Evolutionary conservation across 2,888 invertebrate genomes (phyloP).

Genomic region (Chelonus formosanus): DNA sequence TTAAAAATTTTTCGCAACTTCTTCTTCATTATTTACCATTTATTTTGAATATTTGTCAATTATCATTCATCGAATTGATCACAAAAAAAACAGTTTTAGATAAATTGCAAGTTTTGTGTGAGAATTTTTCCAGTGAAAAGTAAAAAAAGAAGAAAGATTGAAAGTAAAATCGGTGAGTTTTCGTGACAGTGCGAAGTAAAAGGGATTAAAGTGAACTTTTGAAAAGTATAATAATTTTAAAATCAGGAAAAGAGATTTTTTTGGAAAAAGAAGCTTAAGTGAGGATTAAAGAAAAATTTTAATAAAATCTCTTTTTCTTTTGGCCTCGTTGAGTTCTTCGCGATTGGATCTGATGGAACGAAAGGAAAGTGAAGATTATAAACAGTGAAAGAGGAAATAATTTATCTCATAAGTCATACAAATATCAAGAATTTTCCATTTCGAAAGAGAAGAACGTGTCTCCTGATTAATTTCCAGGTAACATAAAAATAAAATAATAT

Average conservation of each 20-base stretch:
- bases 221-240: neutral
- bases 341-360: too few species aligned
- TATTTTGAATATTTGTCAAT: conserved; percentile 22
- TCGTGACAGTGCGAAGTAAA: conserved; percentile 7
- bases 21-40: neutral
- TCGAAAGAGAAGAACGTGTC: too few species aligned
- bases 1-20: conserved; percentile 5
- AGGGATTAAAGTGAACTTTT: neutral
- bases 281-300: neutral
- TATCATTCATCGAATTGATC: neutral
- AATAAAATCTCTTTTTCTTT: neutral
- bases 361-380: too few species aligned
- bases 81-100: neutral
- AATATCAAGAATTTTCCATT: too few species aligned
- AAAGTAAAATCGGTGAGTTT: conserved; percentile 7
- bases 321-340: too few species aligned
- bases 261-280: neutral
- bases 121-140: neutral
- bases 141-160: conserved; percentile 9
- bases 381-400: too few species aligned
- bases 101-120: neutral
- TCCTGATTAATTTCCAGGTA: too few species aligned
- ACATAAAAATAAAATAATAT: too few species aligned
- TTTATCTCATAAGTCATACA: too few species aligned
- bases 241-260: neutral